Evolutionary conservation across 2,797 vertebrate species (phyloP), one percentile per base, ranked within the genome.

Genomic region (Gambusia yucatana): DNA sequence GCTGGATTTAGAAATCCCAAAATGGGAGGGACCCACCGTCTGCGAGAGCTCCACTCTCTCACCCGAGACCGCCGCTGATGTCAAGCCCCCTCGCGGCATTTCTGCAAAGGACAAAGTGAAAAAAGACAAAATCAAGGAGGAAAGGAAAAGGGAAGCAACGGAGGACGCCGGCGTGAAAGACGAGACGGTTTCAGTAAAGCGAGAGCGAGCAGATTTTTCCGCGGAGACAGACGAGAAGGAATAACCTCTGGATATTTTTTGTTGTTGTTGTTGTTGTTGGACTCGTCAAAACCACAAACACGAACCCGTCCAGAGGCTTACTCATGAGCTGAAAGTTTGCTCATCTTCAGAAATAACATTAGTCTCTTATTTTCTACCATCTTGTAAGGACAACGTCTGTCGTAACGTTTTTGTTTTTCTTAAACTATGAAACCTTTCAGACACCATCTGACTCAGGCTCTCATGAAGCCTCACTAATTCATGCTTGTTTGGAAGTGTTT

Each of bases 1-100:
- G 30, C 90, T 99, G 77, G 96, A 96, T 73, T 80, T 98, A 84
- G 97, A 97, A 77, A 95, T 99, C 65, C 98, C 98, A 0, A 86
- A 96, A 86, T 99, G 98, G 98, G 91, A 93, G 0, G 97, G 97
- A 17, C 97, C 97, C 0, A 94, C 91, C 0, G 77, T 98, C 80
- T 97, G 97, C 10, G 95, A 97, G 81, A 92, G 72, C 83, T 92
- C 94, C 43, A 77, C 76, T 0, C 78, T 6, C 20, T 14, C 70
- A 4, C 47, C 79, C 0, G 90, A 89, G n/a, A 30, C 76, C 5
- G 0, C 2, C 0, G 0, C 25, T 0, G 91, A 94, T 0, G 30
- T 81, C 67, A 94, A 93, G 79, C 86, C 92, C 0, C 70, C 72
- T 0, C 5, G 0, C 6, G 33, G 43, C 30, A 52, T 78, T 6